Evolutionary conservation across 2,113 vertebrate genomes (phyloP).

Genomic region (Ictidomys tridecemlineatus): DNA sequence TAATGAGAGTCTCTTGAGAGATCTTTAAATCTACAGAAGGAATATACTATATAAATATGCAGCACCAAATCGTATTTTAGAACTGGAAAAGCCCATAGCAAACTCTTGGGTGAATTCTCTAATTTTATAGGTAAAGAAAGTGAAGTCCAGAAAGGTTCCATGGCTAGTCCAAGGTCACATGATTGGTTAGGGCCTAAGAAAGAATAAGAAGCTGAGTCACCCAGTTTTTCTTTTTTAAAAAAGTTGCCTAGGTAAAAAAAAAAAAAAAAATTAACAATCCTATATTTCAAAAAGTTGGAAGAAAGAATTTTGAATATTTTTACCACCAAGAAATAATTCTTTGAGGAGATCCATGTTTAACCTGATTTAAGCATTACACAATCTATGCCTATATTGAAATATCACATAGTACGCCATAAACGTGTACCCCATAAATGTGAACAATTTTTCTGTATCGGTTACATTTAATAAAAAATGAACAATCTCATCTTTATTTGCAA

Average conservation of each 20-base stretch:
- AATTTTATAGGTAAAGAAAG: constrained; percentile 36
- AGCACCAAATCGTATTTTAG: constrained; percentile 61
- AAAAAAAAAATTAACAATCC: neutral
- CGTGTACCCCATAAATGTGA: neutral
- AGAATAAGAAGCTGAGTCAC: neutral
- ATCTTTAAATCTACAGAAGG: constrained; percentile 64
- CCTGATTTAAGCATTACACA: neutral
- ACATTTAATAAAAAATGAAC: neutral
- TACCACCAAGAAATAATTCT: neutral
- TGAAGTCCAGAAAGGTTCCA: neutral
- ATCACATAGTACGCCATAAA: neutral
- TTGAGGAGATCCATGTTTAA: neutral
- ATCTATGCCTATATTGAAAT: neutral
- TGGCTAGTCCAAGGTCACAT: neutral
- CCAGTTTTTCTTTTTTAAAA: neutral
- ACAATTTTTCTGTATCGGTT: neutral
- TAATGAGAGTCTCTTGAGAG: constrained; percentile 82
- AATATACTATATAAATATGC: constrained; percentile 67
- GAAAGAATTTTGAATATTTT: neutral
- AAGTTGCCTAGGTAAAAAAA: neutral
- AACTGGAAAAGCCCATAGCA: constrained; percentile 15
- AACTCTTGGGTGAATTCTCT: neutral
- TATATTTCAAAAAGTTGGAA: neutral
- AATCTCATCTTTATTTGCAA: constrained; percentile 9
- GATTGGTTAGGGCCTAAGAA: neutral